Base-by-base conservation (phyloP, 2,797 vertebrate species). In the Sparidentex hasta region DNA sequence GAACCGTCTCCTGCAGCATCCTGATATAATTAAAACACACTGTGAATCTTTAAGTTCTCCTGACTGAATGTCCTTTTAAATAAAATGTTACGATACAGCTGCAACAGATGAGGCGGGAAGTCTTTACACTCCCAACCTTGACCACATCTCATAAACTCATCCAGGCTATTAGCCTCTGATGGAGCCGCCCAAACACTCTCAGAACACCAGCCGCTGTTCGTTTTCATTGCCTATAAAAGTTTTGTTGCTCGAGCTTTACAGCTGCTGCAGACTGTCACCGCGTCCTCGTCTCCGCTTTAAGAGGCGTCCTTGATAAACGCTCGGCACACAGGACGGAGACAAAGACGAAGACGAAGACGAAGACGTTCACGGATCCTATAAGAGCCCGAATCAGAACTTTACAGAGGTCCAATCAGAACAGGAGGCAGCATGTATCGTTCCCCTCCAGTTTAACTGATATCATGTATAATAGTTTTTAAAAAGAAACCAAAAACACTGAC, bases 141-240 rank as follows among this genome's bases (percentile, higher is more conserved):
- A 48, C 21, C 70, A 68, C 63, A 68, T 44, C 50, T 47, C 16
- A n/a, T 38, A 18, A 29, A 25, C 65, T 44, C 48, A 16, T 80
- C 57, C 81, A 72, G 4, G 11, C 38, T 16, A 61, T 81, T 69
- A 75, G 54, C 55, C 54, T 52, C 4, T 41, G 78, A 27, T 54
- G 65, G 17, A 52, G 48, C 47, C 69, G 21, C 29, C 50, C 48
- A 55, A 23, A 71, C 68, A 1, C 65, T n/a, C 23, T 76, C 56
- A 77, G 43, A 38, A 54, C 33, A 25, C 52, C 47, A 33, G 58
- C 65, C 21, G 6, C 66, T 38, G 62, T 44, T 65, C n/a, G 27
- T 47, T 80, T 73, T 80, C 78, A 81, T 61, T 12, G 85, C 76
- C 74, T 81, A 65, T 81, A 78, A 75, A 85, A 69, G 2, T 51